A percentile compares a stretch with the other conserved stretches of the same genome.
These are phyloP conservation scores for Oreonectes daqikongensis DNA, from an alignment of 2,797 vertebrate genomes.

Conservation along the genomic window DNA sequence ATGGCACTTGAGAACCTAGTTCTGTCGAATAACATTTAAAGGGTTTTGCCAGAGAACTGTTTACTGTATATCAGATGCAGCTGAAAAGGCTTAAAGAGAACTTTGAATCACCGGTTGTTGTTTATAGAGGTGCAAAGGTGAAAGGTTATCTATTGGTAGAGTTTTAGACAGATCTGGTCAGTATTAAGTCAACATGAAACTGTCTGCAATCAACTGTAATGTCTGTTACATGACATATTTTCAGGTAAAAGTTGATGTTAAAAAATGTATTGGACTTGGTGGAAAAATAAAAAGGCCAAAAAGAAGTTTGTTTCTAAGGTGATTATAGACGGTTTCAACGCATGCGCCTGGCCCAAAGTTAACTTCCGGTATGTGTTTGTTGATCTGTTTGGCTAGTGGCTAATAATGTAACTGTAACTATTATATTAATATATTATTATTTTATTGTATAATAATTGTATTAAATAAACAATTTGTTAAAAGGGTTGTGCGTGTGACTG, in stretches of 20 bases:
- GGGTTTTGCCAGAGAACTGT: slow-evolving; percentile 16
- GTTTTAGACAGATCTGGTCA: background rate
- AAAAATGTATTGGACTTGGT: background rate
- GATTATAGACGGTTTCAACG: no score
- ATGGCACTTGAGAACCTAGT: slow-evolving; percentile 40
- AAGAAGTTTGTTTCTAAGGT: background rate
- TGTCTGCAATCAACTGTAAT: background rate
- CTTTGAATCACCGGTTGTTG: slow-evolving; percentile 9
- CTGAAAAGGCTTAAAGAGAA: slow-evolving; percentile 18
- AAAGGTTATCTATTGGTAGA: slow-evolving; percentile 20
- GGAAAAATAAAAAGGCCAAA: no score
- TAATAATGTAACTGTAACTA: no score
- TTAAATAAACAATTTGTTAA: no score
- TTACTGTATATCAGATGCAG: slow-evolving; percentile 53
- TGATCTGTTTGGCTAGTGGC: no score
- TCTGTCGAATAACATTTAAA: slow-evolving; percentile 15
- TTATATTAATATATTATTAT: no score
- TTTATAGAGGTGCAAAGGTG: slow-evolving; percentile 14
- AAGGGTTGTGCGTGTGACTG: no score
- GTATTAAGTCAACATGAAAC: background rate
- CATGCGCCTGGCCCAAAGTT: no score
- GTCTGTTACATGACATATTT: background rate
- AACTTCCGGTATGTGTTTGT: no score
- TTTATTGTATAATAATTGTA: no score
- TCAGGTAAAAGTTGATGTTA: background rate